Evolutionary conservation across 2,888 invertebrate genomes (phyloP).

Genomic region (Oscheius myriophilus): DNA sequence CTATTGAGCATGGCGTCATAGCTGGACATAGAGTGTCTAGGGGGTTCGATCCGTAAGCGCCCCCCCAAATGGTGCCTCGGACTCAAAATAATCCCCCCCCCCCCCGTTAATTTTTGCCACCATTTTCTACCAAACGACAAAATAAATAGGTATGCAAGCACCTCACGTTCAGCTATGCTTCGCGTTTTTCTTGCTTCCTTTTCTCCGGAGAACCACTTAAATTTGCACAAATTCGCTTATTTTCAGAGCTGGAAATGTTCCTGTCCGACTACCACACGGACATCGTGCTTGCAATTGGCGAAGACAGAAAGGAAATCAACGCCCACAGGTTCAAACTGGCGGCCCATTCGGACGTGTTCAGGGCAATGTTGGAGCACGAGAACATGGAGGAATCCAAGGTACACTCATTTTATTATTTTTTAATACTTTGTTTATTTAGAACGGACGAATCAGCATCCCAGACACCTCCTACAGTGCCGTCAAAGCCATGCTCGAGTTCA

Average conservation of each 20-base stretch:
- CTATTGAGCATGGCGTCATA: no score
- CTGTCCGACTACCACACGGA: constrained; percentile 57
- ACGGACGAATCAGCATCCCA: constrained; percentile 41
- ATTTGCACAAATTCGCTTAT: neutral
- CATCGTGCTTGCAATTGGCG: constrained; percentile 57
- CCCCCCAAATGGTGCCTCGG: no score
- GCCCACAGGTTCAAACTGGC: constrained; percentile 68
- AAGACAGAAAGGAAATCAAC: constrained; percentile 46
- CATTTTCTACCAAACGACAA: no score
- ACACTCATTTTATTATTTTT: neutral
- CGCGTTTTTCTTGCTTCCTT: no score
- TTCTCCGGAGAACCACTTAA: no score
- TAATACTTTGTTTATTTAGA: constrained; percentile 24
- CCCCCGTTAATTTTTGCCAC: no score
- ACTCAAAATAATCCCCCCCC: no score
- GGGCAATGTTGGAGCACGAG: constrained; percentile 66
- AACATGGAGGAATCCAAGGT: constrained; percentile 52
- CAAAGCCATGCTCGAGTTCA: constrained; percentile 61
- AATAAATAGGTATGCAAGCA: no score
- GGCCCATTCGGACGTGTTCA: constrained; percentile 68
- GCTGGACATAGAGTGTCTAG: no score
- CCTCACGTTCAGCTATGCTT: no score
- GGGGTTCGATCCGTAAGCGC: no score
- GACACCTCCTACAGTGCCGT: constrained; percentile 61
- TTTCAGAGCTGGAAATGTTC: constrained; percentile 55